Evolutionary conservation across 2,888 invertebrate genomes (phyloP), one percentile per base, ranked within the genome.

Genomic region (Pilophorus perplexus): DNA sequence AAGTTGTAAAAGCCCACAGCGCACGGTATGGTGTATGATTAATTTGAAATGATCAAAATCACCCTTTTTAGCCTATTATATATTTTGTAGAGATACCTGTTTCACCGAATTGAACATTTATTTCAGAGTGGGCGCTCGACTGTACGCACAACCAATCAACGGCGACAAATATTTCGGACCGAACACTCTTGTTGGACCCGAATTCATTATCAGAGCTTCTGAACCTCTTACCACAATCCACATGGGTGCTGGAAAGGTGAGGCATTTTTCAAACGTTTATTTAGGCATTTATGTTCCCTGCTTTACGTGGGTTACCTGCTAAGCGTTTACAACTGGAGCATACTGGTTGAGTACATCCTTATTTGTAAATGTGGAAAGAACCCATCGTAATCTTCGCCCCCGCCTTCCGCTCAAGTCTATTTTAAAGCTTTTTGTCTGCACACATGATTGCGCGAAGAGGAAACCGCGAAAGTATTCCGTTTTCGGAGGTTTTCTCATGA

Each of bases 181-280:
- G 1, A 72, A 70, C 14, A 73, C 77, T 16, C 79, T 79, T 71
- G 76, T 79, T 54, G 89, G 89, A 3, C 89, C 89, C 0, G 89
- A 89, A 76, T 89, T 89, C 74, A 86, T 89, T 40, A 84, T 88
- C 0, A 80, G 87, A 71, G 85, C 87, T 54, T 80, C 84, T 68
- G 83, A 87, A 73, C 84, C 86, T 27, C 80, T 80, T 14, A 85
- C 84, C 74, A 78, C 81, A 38, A 78, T 88, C 59, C 81, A 82
- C 70, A 77, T 88, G 68, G 81, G 83, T 14, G 80, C 83, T 71
- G 72, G 75, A 12, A 82, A 81, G 76, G 81, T 80, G 74, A 74
- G 72, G n/a, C n/a, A n/a, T 70, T 67, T 33, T 33, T 33, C n/a
- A n/a, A n/a, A n/a, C n/a, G n/a, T 8, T 12, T 8, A 33, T n/a